Base-by-base conservation (phyloP, 2,888 invertebrate genomes). In the Drosophila acutilabella region DNA sequence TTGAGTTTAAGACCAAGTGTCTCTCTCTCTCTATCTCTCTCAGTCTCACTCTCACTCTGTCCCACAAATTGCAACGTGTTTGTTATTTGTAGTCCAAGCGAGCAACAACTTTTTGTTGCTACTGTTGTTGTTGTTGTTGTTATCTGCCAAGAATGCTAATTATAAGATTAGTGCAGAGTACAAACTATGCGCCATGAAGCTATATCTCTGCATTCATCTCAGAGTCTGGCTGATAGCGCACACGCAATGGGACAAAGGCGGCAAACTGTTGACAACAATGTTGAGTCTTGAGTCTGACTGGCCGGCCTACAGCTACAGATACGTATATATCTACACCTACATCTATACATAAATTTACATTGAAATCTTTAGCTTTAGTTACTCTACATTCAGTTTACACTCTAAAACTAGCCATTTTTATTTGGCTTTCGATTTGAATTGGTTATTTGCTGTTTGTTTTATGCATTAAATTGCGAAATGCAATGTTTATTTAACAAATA, bases 111-210 rank as follows among this genome's bases (percentile, higher is more conserved):
- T 40, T 58, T 51, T 66, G 60, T 16, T 41, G 62, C 18, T 54
- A 42, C 10, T 59, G 62, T 71, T 52, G 68, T 47, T 56, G 57
- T 54, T 72, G 69, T 72, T 85, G 71, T 73, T 88, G 88, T 86
- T 84, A 88, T 84, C 87, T 83, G 83, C 83, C 89, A 86, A 88
- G 89, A 89, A 89, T 89, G 88, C 89, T 89, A 86, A 86, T 86
- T 86, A 88, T 86, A 88, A 86, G 86, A 83, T 83, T 86, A 88
- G 74, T 78, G 67, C 70, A 71, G 64, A 51, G 64, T 54, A 56
- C 56, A 3, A 40, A 44, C 65, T 60, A 40, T 56, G 62, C 30
- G 56, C 45, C 53, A 61, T 41, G 40, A 20, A 61, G 53, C 58
- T 11, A 10, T 76, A 74, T 74, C 74, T 74, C 58, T 51, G 64